Evolutionary conservation across 2,113 vertebrate species (phyloP).

Genomic region (Bagarius yarrelli): DNA sequence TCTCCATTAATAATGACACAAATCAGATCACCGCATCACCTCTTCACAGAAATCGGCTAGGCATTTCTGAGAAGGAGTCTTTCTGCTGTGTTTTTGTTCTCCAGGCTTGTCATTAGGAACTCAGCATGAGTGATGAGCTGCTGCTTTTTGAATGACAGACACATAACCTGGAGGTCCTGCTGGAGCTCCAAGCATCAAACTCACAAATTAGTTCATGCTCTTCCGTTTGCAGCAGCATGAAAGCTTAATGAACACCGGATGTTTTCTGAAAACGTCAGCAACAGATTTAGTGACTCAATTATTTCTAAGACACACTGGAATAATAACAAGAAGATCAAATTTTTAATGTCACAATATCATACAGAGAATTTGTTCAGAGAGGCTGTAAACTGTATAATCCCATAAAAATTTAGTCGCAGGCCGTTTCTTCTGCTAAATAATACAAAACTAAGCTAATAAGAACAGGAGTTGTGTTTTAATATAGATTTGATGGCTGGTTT

Average conservation of each 20-base stretch:
- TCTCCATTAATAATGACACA: background rate
- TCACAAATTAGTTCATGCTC: conserved; percentile 16
- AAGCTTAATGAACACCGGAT: background rate
- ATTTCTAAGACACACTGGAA: background rate
- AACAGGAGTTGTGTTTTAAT: background rate
- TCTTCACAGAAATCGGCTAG: background rate
- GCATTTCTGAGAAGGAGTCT: conserved; percentile 29
- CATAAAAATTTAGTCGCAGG: background rate
- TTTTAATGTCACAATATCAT: background rate
- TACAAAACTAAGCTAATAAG: background rate
- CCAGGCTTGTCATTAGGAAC: background rate
- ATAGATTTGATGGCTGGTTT: no score
- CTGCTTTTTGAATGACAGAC: conserved; percentile 10
- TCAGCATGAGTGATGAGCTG: background rate
- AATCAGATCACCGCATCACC: conserved; percentile 18
- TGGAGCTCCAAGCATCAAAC: conserved; percentile 1
- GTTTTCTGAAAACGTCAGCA: conserved; percentile 11
- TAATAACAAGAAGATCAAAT: background rate
- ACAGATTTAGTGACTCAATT: conserved; percentile 30
- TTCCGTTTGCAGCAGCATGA: background rate
- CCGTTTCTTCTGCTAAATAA: background rate
- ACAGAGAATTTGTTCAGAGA: background rate
- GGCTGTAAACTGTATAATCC: background rate
- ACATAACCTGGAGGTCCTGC: background rate
- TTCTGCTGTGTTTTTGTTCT: conserved; percentile 14